Evolutionary conservation across 2,888 invertebrate species (phyloP).

Genomic region (Quadroppia sp.): DNA sequence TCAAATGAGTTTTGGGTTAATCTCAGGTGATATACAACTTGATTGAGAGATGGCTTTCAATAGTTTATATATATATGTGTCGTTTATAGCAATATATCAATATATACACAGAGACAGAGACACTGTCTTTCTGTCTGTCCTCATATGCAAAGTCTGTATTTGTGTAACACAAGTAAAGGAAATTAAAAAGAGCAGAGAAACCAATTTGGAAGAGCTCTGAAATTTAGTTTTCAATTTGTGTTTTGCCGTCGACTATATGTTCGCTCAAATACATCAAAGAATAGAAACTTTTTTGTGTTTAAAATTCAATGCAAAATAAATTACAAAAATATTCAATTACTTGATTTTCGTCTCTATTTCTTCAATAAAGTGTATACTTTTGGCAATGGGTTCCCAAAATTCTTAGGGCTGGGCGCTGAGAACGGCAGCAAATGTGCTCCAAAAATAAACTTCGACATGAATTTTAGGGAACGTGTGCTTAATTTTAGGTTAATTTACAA

Average conservation of each 20-base stretch:
- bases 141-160: conserved; percentile 12
- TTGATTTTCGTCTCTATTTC: too few species aligned
- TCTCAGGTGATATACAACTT: conserved; percentile 12
- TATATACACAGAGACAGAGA: too few species aligned
- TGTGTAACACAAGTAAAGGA: not conserved
- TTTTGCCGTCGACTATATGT: not conserved
- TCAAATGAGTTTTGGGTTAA: conserved; percentile 10
- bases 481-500: conserved; percentile 30
- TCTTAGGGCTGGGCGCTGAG: too few species aligned
- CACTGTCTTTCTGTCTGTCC: not conserved
- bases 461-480: conserved; percentile 26
- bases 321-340: too few species aligned
- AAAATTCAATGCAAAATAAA: too few species aligned
- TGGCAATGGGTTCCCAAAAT: too few species aligned
- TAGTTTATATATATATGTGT: not conserved
- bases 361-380: too few species aligned
- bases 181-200: conserved; percentile 14
- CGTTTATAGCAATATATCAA: too few species aligned
- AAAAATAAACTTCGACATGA: conserved; percentile 31
- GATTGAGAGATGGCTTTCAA: not conserved
- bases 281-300: too few species aligned
- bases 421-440: not conserved
- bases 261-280: too few species aligned
- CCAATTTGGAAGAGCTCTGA: not conserved
- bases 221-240: not conserved